Base-by-base conservation (phyloP, 2,113 vertebrate species). In the Platysternon megacephalum region DNA sequence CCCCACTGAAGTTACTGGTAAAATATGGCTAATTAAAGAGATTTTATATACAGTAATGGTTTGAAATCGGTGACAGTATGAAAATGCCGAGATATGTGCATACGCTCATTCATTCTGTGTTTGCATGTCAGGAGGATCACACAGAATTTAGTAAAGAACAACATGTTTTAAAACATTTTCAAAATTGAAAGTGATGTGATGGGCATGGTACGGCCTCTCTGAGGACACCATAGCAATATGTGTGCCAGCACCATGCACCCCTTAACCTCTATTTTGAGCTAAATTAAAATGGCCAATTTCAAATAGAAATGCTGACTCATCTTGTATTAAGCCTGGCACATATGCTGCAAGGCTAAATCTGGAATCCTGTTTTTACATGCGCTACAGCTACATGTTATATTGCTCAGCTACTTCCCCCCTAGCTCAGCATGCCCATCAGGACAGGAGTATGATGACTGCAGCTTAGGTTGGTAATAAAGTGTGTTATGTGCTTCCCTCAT, bases 391-490 rank as follows among this genome's bases (percentile, higher is more conserved):
- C 6, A 35, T 17, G 0, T 28, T 76, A n/a, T 88, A 51, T 55
- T 82, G 74, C 46, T 19, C 14, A 8, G 49, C 44, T 68, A 49
- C 79, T 79, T 56, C 56, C 86, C 80, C 84, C 29, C 13, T 28
- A 8, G 21, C 22, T 51, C 74, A 26, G 13, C 8, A 0, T 2
- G 1, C 4, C 5, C 29, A 42, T 26, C 12, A 28, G 72, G 72
- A 76, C 22, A 24, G 42, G 39, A 44, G 16, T 16, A 19, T 68
- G 35, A 68, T 5, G 35, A 17, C 24, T 44, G 72, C 72, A 26
- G 24, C 6, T 76, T 76, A 4, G 79, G 46, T 2, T 56, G 84
- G 42, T 26, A 53, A 84, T 9, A 7, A 14, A 90, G 56, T 4
- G 0, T 49, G 1, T 53, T 49, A 11, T 39, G 29, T 48, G 72